Percentiles rank a stretch among this genome's conserved stretches.
Conservation (phyloP, 2,113 vertebrate species). For the Polyodon spathula region DNA sequence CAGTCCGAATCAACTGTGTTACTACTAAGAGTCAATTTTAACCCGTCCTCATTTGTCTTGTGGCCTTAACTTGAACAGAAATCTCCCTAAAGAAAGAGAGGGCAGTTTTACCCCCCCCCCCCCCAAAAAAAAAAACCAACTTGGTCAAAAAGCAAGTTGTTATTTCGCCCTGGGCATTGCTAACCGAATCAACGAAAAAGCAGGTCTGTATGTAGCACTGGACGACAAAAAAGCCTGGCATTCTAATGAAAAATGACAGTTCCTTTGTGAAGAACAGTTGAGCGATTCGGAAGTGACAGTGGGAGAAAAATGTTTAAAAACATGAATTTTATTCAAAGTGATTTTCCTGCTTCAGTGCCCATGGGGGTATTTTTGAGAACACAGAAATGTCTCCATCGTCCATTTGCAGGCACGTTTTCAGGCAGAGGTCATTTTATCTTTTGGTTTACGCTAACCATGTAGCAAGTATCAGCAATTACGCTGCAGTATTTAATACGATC, state of each 20-base stretch:
- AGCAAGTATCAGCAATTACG: no score
- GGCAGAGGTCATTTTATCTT: slow-evolving; percentile 1
- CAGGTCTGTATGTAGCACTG: slow-evolving; percentile 43
- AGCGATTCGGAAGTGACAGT: slow-evolving; percentile 37
- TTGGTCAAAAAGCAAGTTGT: slow-evolving; percentile 57
- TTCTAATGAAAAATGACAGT: slow-evolving; percentile 64
- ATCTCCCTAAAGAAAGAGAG: no score
- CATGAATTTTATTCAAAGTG: slow-evolving; percentile 41
- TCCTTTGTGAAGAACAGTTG: slow-evolving; percentile 60
- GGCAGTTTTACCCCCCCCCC: no score
- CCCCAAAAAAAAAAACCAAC: slow-evolving; percentile 53
- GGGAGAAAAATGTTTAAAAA: slow-evolving; percentile 37
- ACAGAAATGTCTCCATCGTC: slow-evolving; percentile 16
- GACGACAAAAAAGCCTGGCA: slow-evolving; percentile 45
- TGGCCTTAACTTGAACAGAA: no score
- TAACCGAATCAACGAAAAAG: slow-evolving; percentile 44
- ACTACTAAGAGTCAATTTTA: no score
- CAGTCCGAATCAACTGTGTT: no score
- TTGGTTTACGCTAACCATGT: no score
- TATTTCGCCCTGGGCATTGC: slow-evolving; percentile 62
- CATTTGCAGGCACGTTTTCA: slow-evolving; percentile 20
- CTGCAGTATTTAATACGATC: no score
- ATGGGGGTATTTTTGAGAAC: slow-evolving; percentile 24
- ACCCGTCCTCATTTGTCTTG: no score
- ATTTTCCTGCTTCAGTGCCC: slow-evolving; percentile 26